Conservation (phyloP, 2,797 vertebrate genomes). For the Aldrovandia affinis region DNA sequence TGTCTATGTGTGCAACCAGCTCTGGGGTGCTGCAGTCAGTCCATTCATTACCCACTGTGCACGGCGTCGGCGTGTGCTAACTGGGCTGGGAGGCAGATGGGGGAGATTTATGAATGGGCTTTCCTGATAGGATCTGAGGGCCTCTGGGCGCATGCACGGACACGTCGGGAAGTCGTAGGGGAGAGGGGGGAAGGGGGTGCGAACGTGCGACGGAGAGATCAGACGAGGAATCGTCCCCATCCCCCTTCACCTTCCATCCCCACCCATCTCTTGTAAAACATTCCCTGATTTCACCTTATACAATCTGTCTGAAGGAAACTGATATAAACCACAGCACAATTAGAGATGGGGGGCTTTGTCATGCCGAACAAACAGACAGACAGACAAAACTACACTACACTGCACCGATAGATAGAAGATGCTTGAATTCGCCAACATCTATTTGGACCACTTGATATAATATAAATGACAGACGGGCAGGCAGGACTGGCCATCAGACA, state of each 20-base stretch:
- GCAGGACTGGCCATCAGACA: too few species aligned
- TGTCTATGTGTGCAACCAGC: background rate
- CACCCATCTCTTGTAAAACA: conserved; percentile 38
- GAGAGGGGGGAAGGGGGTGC: conserved; percentile 31
- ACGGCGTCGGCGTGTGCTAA: background rate
- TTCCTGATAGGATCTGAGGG: conserved; percentile 40
- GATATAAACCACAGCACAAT: conserved; percentile 51
- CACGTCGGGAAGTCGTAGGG: conserved; percentile 50
- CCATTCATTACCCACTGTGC: conserved; percentile 15
- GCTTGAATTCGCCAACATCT: too few species aligned
- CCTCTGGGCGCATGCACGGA: conserved; percentile 57
- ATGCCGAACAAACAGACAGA: conserved; percentile 42
- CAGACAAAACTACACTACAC: background rate
- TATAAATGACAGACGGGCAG: background rate
- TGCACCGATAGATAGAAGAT: too few species aligned
- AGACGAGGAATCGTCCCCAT: conserved; percentile 16
- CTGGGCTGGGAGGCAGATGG: conserved; percentile 11
- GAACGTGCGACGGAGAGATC: background rate
- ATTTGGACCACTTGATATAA: too few species aligned
- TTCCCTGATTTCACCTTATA: conserved; percentile 57
- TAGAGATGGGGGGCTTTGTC: conserved; percentile 46
- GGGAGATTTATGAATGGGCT: conserved; percentile 55
- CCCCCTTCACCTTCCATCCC: conserved; percentile 40
- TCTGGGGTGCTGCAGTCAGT: background rate
- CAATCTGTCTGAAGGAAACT: conserved; percentile 62